Conservation (phyloP, 2,888 invertebrate species). For the Phalera bucephala region DNA sequence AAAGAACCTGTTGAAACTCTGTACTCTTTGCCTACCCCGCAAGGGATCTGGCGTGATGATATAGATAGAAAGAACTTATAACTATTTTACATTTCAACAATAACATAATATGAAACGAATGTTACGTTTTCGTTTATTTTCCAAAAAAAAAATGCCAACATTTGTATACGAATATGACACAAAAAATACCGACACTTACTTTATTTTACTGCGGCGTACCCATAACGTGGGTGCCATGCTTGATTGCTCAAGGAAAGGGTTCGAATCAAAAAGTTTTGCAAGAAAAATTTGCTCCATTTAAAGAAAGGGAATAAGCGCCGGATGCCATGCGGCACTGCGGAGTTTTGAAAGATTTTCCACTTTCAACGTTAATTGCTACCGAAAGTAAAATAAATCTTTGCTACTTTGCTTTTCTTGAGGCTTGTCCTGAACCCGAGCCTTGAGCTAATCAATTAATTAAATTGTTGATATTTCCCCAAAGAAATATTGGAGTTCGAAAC, state of each 20-base stretch:
- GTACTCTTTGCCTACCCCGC: no score
- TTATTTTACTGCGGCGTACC: no score
- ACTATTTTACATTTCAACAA: no score
- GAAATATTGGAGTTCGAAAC: constrained; percentile 14
- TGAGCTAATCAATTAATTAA: constrained; percentile 77
- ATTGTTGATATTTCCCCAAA: constrained; percentile 51
- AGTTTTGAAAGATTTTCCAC: constrained; percentile 79
- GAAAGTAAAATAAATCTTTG: constrained; percentile 78
- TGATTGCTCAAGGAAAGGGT: constrained; percentile 75
- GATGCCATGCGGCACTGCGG: constrained; percentile 47
- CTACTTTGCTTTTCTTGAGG: constrained; percentile 67
- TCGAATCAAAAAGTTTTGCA: constrained; percentile 73
- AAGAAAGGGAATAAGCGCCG: constrained; percentile 70
- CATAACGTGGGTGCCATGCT: no score
- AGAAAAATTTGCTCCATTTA: constrained; percentile 79
- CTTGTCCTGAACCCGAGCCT: constrained; percentile 56
- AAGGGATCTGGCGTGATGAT: no score
- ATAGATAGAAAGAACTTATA: no score
- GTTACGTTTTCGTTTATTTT: no score
- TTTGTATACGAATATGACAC: constrained; percentile 43
- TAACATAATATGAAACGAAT: no score
- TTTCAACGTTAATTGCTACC: constrained; percentile 77
- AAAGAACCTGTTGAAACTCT: no score
- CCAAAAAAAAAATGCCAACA: no score
- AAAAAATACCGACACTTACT: no score